Base-by-base conservation (phyloP, 2,113 vertebrate genomes). In the Platysternon megacephalum region DNA sequence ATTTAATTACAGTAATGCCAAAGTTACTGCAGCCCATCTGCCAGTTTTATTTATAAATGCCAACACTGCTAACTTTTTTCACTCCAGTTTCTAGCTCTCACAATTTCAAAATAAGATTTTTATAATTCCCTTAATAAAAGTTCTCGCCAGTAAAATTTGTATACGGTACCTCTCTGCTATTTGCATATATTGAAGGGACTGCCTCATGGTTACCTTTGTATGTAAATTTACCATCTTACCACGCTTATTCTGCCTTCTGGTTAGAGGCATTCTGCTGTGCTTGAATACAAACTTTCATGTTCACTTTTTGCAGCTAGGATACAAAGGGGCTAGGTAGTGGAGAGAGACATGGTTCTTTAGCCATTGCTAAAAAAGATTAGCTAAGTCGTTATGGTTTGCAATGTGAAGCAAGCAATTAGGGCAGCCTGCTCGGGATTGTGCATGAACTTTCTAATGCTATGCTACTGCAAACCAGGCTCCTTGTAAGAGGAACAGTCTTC, bases 81-180 rank as follows among this genome's bases (percentile, higher is more conserved):
- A 88, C 39, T 88, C 92, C 84, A 87, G 93, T 93, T 92, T 39
- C 84, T 91, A 44, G 65, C 9, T 72, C n/a, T 72, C n/a, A 9
- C 65, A 39, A 5, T 39, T 72, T 39, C 35, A 72, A 72, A 79
- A 81, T 1, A 88, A 92, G 42, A 44, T 26, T 78, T 72, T 72
- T 78, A 28, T 78, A 46, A 46, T 78, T 78, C 24, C 42, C 42
- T 78, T 6, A 97, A 97, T 97, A 97, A 97, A 97, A 44, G 58
- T 72, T 86, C 79, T 93, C 85, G 58, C 89, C 3, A 5, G 82
- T 88, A 92, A 29, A 46, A 2, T 87, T 14, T 87, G 92, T 56
- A 68, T 76, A 58, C 80, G 58, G 32, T 89, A 29, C 46, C 13
- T 42, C 89, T 26, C 53, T 87, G 83, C n/a, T 83, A 51, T 88